These are phyloP conservation scores for Thripadectes ignobilis DNA, from an alignment of 2,797 vertebrate genomes.

Conservation along the genomic window DNA sequence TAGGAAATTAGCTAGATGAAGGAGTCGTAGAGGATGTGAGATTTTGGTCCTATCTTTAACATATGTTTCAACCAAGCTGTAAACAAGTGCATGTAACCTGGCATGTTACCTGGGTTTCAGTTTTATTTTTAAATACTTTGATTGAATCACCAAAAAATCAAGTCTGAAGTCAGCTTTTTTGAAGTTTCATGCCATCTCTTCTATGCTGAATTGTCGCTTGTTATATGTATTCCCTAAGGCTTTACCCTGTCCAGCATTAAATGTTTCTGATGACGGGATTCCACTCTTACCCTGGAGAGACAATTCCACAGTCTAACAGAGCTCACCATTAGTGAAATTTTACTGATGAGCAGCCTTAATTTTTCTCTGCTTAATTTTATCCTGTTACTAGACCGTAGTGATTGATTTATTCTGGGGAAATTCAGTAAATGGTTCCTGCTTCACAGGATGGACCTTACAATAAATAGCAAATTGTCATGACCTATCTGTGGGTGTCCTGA, in stretches of 20 bases:
- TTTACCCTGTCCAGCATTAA: slow-evolving; percentile 31
- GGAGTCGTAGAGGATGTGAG: neutral
- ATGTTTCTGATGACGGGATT: neutral
- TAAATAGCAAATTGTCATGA: slow-evolving; percentile 61
- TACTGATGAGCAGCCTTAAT: slow-evolving; percentile 49
- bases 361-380: slow-evolving; percentile 57
- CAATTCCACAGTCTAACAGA: slow-evolving; percentile 45
- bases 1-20: neutral
- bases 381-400: slow-evolving; percentile 23
- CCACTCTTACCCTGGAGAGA: slow-evolving; percentile 25
- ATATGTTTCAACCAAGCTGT: neutral
- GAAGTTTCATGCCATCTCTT: neutral
- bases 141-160: neutral
- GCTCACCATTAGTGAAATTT: slow-evolving; percentile 44
- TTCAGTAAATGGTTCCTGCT: slow-evolving; percentile 55
- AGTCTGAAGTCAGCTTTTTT: neutral
- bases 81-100: neutral
- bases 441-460: slow-evolving; percentile 61
- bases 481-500: slow-evolving; percentile 61
- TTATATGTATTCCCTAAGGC: neutral
- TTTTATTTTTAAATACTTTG: neutral
- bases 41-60: neutral
- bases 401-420: slow-evolving; percentile 64
- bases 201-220: neutral
- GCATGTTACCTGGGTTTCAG: neutral